Percentiles rank a stretch among this genome's conserved stretches.
These are phyloP conservation scores for Acrobasis repandana DNA, from an alignment of 2,888 invertebrate genomes.

Conservation along the genomic window DNA sequence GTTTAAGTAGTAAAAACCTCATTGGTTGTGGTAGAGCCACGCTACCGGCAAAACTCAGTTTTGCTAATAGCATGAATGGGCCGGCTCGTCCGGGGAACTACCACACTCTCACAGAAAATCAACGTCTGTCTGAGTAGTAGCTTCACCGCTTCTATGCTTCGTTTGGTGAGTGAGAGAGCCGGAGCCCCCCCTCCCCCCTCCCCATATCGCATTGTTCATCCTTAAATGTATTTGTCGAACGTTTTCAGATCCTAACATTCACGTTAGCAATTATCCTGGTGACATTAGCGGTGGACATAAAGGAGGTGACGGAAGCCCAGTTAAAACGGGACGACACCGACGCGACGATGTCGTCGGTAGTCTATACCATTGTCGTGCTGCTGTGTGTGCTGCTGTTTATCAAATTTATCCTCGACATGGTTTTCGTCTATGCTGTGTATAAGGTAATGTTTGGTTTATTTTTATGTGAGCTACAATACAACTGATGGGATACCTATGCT, in stretches of 20 bases:
- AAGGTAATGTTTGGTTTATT: conserved; percentile 45
- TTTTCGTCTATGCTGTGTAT: conserved; percentile 69
- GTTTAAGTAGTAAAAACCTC: too few relatives aligned
- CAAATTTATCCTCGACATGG: conserved; percentile 65
- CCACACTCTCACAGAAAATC: too few relatives aligned
- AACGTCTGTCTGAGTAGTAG: too few relatives aligned
- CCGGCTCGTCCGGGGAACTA: too few relatives aligned
- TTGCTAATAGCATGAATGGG: too few relatives aligned
- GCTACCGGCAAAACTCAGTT: too few relatives aligned
- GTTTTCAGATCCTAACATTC: conserved; percentile 62
- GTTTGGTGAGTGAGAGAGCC: too few relatives aligned
- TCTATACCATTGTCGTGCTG: conserved; percentile 67
- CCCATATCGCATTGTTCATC: background rate
- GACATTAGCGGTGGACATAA: conserved; percentile 65
- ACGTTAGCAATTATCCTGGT: conserved; percentile 65
- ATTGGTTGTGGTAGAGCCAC: too few relatives aligned
- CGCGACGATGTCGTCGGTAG: conserved; percentile 58
- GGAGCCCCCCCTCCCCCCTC: too few relatives aligned
- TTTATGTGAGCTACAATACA: background rate
- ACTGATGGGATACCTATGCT: too few relatives aligned
- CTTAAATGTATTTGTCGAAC: background rate
- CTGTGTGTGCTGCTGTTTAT: conserved; percentile 60
- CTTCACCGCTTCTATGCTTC: too few relatives aligned
- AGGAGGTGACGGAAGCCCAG: conserved; percentile 47
- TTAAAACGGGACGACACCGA: conserved; percentile 58